Base-by-base conservation (phyloP, 2,888 invertebrate genomes). In the Marasmarcha lunaedactyla region DNA sequence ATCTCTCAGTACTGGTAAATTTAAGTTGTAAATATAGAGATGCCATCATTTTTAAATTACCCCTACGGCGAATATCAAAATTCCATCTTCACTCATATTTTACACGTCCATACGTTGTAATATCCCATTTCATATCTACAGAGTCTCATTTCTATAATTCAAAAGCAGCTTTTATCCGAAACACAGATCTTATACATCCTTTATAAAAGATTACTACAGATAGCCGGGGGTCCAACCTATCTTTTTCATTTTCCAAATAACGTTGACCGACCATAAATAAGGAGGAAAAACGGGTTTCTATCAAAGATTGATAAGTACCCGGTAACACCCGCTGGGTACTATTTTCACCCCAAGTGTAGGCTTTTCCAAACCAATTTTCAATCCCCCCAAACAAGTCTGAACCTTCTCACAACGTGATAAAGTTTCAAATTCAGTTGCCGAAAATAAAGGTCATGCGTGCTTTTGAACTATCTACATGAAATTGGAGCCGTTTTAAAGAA, bases 201-300 rank as follows among this genome's bases (percentile, higher is more conserved):
- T 43, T 39, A 35, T 36, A 30, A 33, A 34, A 20, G 15, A 27
- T 35, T 11, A 34, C 12, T 14, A 33, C 20, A 20, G 20, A 20
- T 20, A 33, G 33, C 20, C 26, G 11, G 43, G 38, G 40, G 51
- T 49, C 46, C 45, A 49, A 52, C 61, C 58, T 66, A 66, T 71
- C 67, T 68, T 62, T 70, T 72, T 68, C 66, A 70, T 71, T 70
- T 71, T 63, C 60, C 47, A 62, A 63, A 66, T 63, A 63, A 60
- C 63, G 62, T 64, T 65, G 66, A 63, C 68, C 71, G 66, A 61
- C 71, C 72, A 74, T 76, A 77, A 77, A 78, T 78, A 74, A 64
- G 64, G 58, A 60, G 53, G 65, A 68, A 73, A 66, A 66, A 55
- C 72, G 71, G 73, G 68, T 56, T 42, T 30, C 33, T 35, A 59